A percentile compares a stretch with the other conserved stretches of the same genome.
Conservation (phyloP, 2,113 vertebrate genomes). For the Cephalopholis sonnerati region DNA sequence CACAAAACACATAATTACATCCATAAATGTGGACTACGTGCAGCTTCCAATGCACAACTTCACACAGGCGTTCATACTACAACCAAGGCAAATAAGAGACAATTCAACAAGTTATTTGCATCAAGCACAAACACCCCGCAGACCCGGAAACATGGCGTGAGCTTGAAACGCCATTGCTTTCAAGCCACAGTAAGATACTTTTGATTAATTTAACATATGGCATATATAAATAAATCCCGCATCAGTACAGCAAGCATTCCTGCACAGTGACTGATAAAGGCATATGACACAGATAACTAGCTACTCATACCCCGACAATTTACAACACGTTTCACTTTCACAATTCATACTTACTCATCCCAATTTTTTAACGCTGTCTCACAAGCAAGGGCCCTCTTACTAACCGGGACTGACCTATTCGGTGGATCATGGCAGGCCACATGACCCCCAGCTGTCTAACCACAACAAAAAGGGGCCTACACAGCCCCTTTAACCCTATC, state of each 20-base stretch:
- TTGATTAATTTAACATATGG: background rate
- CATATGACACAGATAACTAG: background rate
- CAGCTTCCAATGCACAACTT: background rate
- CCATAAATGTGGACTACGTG: background rate
- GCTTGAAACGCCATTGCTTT: background rate
- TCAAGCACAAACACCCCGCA: background rate
- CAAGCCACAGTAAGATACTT: background rate
- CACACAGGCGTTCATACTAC: background rate
- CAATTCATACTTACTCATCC: too few species aligned
- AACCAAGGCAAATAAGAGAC: background rate
- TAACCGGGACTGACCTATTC: background rate
- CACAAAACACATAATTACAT: background rate
- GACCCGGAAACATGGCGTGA: background rate
- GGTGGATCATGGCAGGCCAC: slow-evolving; percentile 18
- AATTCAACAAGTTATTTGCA: slow-evolving; percentile 19
- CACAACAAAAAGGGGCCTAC: slow-evolving; percentile 74
- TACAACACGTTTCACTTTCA: background rate
- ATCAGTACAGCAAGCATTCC: background rate
- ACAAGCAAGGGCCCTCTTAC: background rate
- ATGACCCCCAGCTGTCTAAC: slow-evolving; percentile 70
- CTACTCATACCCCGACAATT: background rate
- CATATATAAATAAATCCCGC: background rate
- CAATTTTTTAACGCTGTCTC: background rate
- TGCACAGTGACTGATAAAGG: background rate
- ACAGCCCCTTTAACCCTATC: slow-evolving; percentile 60